Percentiles rank a stretch among this genome's conserved stretches.
Conservation (phyloP, 2,113 vertebrate species). For the Todiramphus saurophagus region DNA sequence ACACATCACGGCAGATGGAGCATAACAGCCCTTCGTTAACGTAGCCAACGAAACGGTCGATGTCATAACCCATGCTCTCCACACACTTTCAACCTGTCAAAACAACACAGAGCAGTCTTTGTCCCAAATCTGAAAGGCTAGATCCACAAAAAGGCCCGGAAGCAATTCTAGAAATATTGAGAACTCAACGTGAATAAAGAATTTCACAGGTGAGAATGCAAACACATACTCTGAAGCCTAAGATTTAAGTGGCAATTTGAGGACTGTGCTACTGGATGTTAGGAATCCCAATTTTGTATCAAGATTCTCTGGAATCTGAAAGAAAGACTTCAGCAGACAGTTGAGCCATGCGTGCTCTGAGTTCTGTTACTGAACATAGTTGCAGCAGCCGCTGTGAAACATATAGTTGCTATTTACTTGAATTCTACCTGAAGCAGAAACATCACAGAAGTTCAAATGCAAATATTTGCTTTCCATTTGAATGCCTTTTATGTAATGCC, state of each 20-base stretch:
- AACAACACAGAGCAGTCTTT: neutral
- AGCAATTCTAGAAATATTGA: neutral
- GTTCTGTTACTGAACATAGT: neutral
- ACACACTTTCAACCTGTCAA: neutral
- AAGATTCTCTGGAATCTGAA: neutral
- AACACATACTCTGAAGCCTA: neutral
- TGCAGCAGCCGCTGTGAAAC: neutral
- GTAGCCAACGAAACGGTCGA: slow-evolving; percentile 88
- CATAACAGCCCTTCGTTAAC: slow-evolving; percentile 90
- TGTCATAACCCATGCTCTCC: slow-evolving; percentile 85
- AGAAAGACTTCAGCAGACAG: neutral
- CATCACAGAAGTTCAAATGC: neutral
- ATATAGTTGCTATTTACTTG: neutral
- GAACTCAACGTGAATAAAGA: neutral
- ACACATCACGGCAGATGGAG: slow-evolving; percentile 86
- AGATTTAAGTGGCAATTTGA: neutral
- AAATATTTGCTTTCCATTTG: neutral
- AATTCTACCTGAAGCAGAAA: neutral
- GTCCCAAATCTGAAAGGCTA: neutral
- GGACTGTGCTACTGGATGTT: neutral
- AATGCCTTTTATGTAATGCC: neutral
- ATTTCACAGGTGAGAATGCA: neutral
- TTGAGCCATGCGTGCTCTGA: fast-evolving
- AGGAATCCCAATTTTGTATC: neutral
- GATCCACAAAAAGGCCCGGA: neutral